Evolutionary conservation across 2,888 invertebrate species (phyloP).

Genomic region (Deilephila porcellus): DNA sequence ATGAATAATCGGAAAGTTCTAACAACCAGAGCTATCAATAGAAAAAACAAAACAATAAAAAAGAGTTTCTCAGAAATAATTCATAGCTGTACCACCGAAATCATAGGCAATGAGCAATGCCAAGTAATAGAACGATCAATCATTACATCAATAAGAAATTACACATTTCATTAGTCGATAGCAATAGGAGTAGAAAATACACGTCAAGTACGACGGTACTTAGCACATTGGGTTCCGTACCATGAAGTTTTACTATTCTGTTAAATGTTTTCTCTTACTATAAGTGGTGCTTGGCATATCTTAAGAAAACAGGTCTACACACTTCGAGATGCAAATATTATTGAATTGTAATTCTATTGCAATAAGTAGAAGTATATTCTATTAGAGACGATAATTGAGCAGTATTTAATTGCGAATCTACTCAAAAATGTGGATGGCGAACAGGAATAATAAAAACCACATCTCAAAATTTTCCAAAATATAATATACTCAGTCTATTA

Average conservation of each 20-base stretch:
- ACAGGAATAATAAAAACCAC: too few species aligned
- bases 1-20: neutral
- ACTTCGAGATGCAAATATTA: neutral
- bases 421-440: too few species aligned
- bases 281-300: too few species aligned
- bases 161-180: constrained; percentile 63
- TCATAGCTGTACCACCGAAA: constrained; percentile 34
- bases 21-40: neutral
- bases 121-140: constrained; percentile 49
- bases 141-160: constrained; percentile 55
- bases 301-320: too few species aligned
- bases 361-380: too few species aligned
- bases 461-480: too few species aligned
- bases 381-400: too few species aligned
- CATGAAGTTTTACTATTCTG: neutral
- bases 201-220: constrained; percentile 24
- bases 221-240: neutral
- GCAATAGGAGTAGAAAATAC: constrained; percentile 42
- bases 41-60: neutral
- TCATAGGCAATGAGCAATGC: constrained; percentile 48
- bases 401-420: too few species aligned
- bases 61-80: constrained; percentile 5
- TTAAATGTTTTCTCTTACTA: neutral
- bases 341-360: too few species aligned
- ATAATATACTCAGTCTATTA: too few species aligned